phyloP scores from a whole-genome alignment of 2,888 invertebrate species.

The Glaucopsyche alexis region DNA sequence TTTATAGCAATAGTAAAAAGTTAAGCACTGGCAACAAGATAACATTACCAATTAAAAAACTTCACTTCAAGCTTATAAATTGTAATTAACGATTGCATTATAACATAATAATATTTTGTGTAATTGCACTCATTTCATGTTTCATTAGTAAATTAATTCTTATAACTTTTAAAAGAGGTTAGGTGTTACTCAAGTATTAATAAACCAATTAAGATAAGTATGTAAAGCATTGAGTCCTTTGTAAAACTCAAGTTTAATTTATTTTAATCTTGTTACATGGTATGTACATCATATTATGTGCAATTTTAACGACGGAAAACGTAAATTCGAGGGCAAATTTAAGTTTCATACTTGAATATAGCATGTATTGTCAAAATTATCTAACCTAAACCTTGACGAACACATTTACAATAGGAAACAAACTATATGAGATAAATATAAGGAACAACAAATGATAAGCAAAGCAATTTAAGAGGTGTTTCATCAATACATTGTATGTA shows the following conservation, averaged over 20 bases:
- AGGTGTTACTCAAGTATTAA: background rate
- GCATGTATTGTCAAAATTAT: background rate
- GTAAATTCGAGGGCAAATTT: background rate
- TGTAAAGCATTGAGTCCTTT: background rate
- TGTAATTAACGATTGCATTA: too few relatives aligned
- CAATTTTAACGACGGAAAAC: background rate
- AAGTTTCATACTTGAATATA: background rate
- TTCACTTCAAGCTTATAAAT: too few relatives aligned
- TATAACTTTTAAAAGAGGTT: background rate
- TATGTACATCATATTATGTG: background rate
- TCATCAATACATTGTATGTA: slow-evolving; percentile 28
- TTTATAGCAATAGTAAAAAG: too few relatives aligned
- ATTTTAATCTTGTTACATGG: background rate
- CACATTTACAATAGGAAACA: slow-evolving; percentile 1
- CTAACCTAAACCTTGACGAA: background rate
- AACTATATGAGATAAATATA: background rate
- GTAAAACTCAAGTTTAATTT: too few relatives aligned
- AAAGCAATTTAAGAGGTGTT: slow-evolving; percentile 2
- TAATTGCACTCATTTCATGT: too few relatives aligned
- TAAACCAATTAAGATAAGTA: too few relatives aligned
- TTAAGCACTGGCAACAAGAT: too few relatives aligned
- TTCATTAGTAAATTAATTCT: too few relatives aligned
- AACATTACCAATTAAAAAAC: too few relatives aligned
- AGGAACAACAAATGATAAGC: slow-evolving; percentile 15
- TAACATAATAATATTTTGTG: too few relatives aligned